Percentiles rank a stretch among this genome's conserved stretches.
These are phyloP conservation scores for Lophotis ruficrista DNA, from an alignment of 2,113 vertebrate genomes.

Conservation along the genomic window DNA sequence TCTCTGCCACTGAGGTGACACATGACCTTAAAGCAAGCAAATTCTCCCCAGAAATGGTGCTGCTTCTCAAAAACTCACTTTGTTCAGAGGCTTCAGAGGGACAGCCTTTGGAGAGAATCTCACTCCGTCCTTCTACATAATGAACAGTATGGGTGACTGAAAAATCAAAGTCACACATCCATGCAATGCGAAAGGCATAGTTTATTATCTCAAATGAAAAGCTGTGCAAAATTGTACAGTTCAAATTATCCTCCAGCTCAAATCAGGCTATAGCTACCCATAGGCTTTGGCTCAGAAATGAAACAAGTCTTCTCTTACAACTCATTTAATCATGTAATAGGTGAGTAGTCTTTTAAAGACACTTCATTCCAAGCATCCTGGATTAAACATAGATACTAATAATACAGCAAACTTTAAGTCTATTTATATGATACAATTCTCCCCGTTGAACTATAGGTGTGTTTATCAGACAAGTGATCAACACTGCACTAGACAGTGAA, in stretches of 20 bases:
- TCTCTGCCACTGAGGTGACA: not conserved
- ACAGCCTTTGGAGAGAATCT: not conserved
- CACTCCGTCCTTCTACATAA: not conserved
- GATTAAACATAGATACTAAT: not conserved
- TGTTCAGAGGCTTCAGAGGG: not conserved
- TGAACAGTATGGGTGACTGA: not conserved
- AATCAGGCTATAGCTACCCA: not conserved
- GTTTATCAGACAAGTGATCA: not conserved
- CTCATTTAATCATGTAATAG: not conserved
- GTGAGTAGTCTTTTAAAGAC: not conserved
- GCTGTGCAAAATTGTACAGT: not conserved
- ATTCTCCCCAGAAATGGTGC: not conserved
- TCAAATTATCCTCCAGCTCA: not conserved
- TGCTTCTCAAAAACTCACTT: not conserved
- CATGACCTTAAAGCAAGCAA: not conserved
- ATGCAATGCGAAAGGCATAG: not conserved
- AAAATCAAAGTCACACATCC: not conserved
- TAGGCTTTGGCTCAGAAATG: not conserved
- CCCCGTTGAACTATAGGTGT: not conserved
- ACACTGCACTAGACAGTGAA: not conserved
- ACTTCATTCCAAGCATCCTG: not conserved
- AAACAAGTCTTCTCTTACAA: not conserved
- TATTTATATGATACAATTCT: not conserved
- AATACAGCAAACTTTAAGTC: not conserved
- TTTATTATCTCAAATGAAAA: conserved; percentile 16